Conservation (phyloP, 2,113 vertebrate species). For the Romanogobio albipinnatus region DNA sequence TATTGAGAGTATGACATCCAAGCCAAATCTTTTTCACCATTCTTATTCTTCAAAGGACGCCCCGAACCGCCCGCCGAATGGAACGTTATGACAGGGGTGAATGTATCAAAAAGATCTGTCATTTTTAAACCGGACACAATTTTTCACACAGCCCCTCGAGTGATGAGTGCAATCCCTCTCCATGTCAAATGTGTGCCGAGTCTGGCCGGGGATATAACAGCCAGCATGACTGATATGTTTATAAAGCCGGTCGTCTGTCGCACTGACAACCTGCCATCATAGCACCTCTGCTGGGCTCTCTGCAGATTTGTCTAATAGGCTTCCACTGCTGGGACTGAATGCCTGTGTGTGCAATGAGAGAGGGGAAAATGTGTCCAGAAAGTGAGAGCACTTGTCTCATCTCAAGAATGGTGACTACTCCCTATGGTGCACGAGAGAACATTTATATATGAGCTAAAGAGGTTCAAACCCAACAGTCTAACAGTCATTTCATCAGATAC, state of each 20-base stretch:
- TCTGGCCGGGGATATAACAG: constrained; percentile 70
- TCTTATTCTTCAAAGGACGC: constrained; percentile 33
- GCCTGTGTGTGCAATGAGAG: constrained; percentile 2
- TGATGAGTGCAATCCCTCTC: constrained; percentile 60
- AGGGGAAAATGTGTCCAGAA: constrained; percentile 64
- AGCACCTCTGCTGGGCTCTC: constrained; percentile 68
- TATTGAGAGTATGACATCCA: constrained; percentile 42
- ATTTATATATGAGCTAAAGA: constrained; percentile 32
- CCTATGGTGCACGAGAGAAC: constrained; percentile 65
- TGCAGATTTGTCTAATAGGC: constrained; percentile 79
- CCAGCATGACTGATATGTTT: constrained; percentile 81
- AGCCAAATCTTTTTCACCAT: constrained; percentile 56
- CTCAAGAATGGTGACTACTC: constrained; percentile 70
- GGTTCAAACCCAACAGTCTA: background rate
- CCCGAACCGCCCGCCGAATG: constrained; percentile 47
- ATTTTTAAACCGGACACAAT: constrained; percentile 68
- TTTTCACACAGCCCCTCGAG: constrained; percentile 58
- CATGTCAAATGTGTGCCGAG: constrained; percentile 62
- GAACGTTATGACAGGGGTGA: constrained; percentile 68
- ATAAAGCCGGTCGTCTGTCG: constrained; percentile 68
- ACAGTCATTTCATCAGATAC: background rate
- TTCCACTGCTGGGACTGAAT: constrained; percentile 64
- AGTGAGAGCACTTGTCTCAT: constrained; percentile 65
- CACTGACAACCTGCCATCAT: constrained; percentile 73
- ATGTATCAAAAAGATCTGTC: constrained; percentile 71